Evolutionary conservation across 2,797 vertebrate genomes (phyloP).

Genomic region (Vultur gryphus): DNA sequence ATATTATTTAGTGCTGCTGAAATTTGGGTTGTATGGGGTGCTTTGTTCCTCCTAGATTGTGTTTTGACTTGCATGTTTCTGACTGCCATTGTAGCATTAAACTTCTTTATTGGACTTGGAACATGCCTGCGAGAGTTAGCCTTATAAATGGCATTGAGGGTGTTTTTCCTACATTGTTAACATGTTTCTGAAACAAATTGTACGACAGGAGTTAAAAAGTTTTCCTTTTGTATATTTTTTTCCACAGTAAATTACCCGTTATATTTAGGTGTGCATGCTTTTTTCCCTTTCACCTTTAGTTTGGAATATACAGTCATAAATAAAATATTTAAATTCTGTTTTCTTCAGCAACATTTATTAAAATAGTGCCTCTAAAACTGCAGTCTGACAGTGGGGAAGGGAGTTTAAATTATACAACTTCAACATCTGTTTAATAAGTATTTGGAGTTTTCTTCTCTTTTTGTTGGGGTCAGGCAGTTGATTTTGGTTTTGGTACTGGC

Average conservation of each 20-base stretch:
- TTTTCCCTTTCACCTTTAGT: background rate
- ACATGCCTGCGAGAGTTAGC: conserved; percentile 71
- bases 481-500: background rate
- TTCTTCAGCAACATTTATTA: background rate
- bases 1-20: conserved; percentile 73
- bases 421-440: background rate
- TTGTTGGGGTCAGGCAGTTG: background rate
- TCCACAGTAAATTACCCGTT: background rate
- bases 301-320: background rate
- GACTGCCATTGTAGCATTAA: conserved; percentile 76
- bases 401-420: background rate
- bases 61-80: conserved; percentile 84
- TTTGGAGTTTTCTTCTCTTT: background rate
- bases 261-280: background rate
- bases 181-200: conserved; percentile 26
- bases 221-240: conserved; percentile 2
- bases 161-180: background rate
- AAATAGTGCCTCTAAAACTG: background rate
- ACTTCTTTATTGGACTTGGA: conserved; percentile 79
- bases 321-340: background rate
- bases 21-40: conserved; percentile 62
- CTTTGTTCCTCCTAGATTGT: conserved; percentile 80
- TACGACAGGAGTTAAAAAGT: background rate
- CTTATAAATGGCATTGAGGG: background rate
- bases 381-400: background rate